phyloP scores from a whole-genome alignment of 53 echinoderm and acorn worm species.

The Echinometra lucunter region DNA sequence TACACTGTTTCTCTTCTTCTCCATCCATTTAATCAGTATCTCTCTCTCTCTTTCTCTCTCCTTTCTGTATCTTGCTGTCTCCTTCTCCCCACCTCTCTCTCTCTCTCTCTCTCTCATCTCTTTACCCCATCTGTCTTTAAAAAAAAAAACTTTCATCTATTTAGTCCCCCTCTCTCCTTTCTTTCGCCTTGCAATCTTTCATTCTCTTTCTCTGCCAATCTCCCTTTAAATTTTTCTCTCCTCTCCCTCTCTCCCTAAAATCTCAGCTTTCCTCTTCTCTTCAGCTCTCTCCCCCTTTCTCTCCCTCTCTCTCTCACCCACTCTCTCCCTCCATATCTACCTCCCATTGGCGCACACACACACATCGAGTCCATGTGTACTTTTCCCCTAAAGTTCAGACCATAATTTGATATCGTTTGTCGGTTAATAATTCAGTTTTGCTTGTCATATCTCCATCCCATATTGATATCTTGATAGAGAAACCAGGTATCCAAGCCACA shows the following conservation, averaged over 20 bases:
- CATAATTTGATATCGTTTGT: constrained; percentile 68
- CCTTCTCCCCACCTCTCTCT: not conserved
- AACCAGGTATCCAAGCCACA: not conserved
- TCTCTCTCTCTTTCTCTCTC: not conserved
- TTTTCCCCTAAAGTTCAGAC: constrained; percentile 39
- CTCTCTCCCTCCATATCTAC: too few relatives aligned
- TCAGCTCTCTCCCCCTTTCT: not conserved
- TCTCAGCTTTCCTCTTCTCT: not conserved
- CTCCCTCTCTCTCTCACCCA: not conserved
- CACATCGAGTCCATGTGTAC: constrained; percentile 25
- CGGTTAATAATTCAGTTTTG: constrained; percentile 60
- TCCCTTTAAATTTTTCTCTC: not conserved
- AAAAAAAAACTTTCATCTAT: too few relatives aligned
- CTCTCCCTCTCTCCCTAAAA: not conserved
- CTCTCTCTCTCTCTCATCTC: not conserved
- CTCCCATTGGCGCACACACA: not conserved
- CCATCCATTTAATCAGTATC: not conserved
- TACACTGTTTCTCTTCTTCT: not conserved
- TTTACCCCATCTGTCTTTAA: not conserved
- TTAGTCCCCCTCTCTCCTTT: not conserved
- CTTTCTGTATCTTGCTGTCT: not conserved
- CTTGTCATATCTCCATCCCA: constrained; percentile 38
- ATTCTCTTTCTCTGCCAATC: not conserved
- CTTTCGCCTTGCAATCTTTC: not conserved
- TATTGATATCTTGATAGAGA: constrained; percentile 34